Conservation (phyloP, 2,797 vertebrate genomes). For the Martes flavigula region DNA sequence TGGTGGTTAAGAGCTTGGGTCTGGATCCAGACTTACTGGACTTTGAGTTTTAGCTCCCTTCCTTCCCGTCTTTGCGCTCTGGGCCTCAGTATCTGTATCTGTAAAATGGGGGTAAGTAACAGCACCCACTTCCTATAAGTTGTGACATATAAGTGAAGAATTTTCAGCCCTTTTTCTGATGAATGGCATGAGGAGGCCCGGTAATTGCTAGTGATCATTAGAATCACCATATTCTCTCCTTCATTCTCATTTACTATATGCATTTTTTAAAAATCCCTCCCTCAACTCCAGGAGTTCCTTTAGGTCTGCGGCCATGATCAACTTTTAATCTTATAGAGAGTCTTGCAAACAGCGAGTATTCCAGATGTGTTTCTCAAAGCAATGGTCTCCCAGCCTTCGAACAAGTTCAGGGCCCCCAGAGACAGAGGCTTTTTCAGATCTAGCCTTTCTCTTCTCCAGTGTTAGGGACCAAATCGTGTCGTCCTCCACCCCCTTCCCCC, state of each 20-base stretch:
- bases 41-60: background rate
- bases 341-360: background rate
- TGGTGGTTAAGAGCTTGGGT: background rate
- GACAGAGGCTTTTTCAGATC: background rate
- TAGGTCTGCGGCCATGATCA: background rate
- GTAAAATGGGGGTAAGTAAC: background rate
- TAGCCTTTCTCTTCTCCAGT: background rate
- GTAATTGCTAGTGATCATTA: background rate
- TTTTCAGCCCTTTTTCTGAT: background rate
- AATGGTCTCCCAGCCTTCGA: background rate
- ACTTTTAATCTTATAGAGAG: background rate
- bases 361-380: background rate
- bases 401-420: background rate
- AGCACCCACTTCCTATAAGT: background rate
- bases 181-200: background rate
- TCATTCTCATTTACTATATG: background rate
- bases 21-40: background rate
- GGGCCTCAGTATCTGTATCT: background rate
- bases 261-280: background rate
- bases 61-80: background rate
- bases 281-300: background rate
- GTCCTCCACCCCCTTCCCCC: accelerated
- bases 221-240: background rate
- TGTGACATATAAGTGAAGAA: background rate
- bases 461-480: background rate